Evolutionary conservation across 2,888 invertebrate species (phyloP).

Genomic region (Leptarthrus brevirostris): DNA sequence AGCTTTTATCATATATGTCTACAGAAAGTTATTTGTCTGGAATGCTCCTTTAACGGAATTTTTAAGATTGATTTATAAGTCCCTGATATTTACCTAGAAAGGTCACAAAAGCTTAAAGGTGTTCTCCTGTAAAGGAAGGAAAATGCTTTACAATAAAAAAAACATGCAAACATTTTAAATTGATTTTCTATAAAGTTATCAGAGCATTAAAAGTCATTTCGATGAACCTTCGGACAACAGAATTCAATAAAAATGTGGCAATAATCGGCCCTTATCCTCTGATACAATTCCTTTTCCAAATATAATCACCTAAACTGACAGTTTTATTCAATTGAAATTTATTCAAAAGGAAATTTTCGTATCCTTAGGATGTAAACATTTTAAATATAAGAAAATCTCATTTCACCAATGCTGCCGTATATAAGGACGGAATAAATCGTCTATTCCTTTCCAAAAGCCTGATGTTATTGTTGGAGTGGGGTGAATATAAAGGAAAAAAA

Average conservation of each 20-base stretch:
- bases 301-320: constrained; percentile 17
- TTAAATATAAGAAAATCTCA: constrained; percentile 15
- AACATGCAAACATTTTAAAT: no score
- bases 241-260: not conserved
- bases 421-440: not conserved
- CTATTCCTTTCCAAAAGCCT: not conserved
- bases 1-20: no score
- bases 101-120: no score
- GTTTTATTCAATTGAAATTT: constrained; percentile 48
- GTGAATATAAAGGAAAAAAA: not conserved
- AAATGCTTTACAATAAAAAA: no score
- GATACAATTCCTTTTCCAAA: not conserved
- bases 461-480: not conserved
- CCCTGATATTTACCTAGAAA: no score
- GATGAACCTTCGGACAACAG: not conserved
- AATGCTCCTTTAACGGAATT: no score
- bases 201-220: not conserved
- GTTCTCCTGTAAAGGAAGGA: no score
- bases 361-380: constrained; percentile 45
- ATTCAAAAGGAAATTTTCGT: constrained; percentile 49
- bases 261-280: not conserved
- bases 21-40: no score
- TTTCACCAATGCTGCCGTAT: not conserved
- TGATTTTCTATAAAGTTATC: not conserved
- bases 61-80: no score